Evolutionary conservation across 2,888 invertebrate genomes (phyloP).

Genomic region (Polia nebulosa): DNA sequence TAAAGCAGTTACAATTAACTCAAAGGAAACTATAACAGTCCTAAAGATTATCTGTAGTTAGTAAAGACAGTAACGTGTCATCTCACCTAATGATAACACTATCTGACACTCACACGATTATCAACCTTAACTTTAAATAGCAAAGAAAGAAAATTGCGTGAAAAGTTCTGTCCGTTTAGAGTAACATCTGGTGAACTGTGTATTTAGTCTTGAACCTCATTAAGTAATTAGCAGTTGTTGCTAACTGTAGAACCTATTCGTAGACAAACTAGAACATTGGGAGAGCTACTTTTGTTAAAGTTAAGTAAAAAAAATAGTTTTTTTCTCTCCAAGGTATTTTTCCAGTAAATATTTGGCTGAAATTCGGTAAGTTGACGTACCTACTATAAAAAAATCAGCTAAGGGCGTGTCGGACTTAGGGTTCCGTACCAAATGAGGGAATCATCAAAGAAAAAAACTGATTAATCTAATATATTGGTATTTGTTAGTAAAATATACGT

Average conservation of each 20-base stretch:
- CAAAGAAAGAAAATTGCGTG: slow-evolving; percentile 18
- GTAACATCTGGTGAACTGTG: slow-evolving; percentile 54
- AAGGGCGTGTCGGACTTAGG: too few relatives aligned
- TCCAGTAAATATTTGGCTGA: too few relatives aligned
- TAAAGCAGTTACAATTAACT: slow-evolving; percentile 17
- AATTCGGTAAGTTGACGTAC: too few relatives aligned
- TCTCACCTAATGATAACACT: slow-evolving; percentile 36
- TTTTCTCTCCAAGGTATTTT: too few relatives aligned
- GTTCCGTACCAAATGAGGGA: too few relatives aligned
- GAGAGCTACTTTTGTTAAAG: neutral
- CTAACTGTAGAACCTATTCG: slow-evolving; percentile 28
- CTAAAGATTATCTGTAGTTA: slow-evolving; percentile 30
- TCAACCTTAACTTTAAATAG: neutral
- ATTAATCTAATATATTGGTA: too few relatives aligned
- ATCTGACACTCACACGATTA: neutral
- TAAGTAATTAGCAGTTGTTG: slow-evolving; percentile 36
- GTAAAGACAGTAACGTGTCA: slow-evolving; percentile 18
- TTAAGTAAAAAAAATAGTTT: too few relatives aligned
- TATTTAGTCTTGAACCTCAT: slow-evolving; percentile 35
- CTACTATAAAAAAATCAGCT: too few relatives aligned
- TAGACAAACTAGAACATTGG: slow-evolving; percentile 7
- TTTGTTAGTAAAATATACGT: too few relatives aligned
- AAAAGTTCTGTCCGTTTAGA: neutral
- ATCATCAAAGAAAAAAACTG: too few relatives aligned
- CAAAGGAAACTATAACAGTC: slow-evolving; percentile 17